These are phyloP conservation scores for Mus caroli DNA, from an alignment of 2,797 vertebrate species.

Conservation along the genomic window DNA sequence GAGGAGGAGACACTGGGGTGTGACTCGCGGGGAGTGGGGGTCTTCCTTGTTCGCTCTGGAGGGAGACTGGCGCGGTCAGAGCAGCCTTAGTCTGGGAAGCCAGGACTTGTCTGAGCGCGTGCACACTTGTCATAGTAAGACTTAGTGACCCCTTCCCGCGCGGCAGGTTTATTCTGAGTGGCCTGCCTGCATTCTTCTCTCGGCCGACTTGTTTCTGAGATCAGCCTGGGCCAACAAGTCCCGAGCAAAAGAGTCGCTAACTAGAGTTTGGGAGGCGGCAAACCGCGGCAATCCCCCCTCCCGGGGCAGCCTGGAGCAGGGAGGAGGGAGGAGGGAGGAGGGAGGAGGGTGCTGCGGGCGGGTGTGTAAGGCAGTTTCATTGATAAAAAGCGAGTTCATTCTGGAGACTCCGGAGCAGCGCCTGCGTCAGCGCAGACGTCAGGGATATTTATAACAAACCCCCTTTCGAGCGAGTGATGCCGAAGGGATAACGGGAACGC, in stretches of 20 bases:
- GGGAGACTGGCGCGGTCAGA: background rate
- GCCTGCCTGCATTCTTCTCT: background rate
- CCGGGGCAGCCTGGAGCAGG: slow-evolving; percentile 41
- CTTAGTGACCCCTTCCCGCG: background rate
- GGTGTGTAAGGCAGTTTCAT: slow-evolving; percentile 93
- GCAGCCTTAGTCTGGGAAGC: background rate
- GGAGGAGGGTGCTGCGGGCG: slow-evolving; percentile 79
- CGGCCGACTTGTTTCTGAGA: background rate
- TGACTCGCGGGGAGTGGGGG: background rate
- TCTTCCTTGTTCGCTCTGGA: background rate
- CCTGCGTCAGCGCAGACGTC: slow-evolving; percentile 99
- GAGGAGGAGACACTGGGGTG: background rate
- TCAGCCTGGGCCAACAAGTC: slow-evolving; percentile 9
- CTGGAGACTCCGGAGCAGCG: slow-evolving; percentile 98
- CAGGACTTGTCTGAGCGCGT: background rate
- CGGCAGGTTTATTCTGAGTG: background rate
- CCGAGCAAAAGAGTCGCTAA: slow-evolving; percentile 25
- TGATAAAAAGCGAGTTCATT: slow-evolving; percentile 99
- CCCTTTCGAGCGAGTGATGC: slow-evolving; percentile 91
- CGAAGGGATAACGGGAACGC: slow-evolving; percentile 83
- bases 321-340: background rate
- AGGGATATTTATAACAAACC: slow-evolving; percentile 97
- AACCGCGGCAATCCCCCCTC: slow-evolving; percentile 1
- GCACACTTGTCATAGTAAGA: slow-evolving; percentile 31
- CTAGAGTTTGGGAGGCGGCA: slow-evolving; percentile 34